These are phyloP conservation scores for Apamea sordens DNA, from an alignment of 2,888 invertebrate genomes.

Conservation along the genomic window DNA sequence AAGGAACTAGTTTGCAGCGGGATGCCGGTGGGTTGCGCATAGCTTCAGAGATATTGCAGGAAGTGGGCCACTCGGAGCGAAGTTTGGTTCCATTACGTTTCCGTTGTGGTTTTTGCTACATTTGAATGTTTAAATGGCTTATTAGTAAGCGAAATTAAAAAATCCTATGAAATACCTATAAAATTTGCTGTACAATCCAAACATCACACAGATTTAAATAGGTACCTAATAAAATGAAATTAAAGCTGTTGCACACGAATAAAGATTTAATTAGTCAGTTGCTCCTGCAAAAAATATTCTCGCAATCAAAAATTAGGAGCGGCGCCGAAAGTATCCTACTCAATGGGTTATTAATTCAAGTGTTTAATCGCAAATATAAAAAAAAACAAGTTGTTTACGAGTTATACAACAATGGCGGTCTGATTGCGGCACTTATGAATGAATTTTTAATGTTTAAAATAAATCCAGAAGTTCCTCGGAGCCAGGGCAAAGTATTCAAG, in stretches of 20 bases:
- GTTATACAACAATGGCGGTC: conserved; percentile 65
- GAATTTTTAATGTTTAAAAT: conserved; percentile 63
- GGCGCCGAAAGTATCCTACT: conserved; percentile 52
- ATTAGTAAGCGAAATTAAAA: too few relatives aligned
- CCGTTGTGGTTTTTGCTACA: neutral
- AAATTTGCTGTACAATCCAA: neutral
- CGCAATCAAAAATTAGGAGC: conserved; percentile 52
- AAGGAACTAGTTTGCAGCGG: conserved; percentile 56
- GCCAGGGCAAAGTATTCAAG: conserved; percentile 69
- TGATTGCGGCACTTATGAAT: conserved; percentile 71
- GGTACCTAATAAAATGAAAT: neutral
- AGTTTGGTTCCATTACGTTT: conserved; percentile 26
- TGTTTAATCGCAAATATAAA: conserved; percentile 68
- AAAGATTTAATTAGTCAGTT: neutral
- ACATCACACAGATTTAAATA: neutral
- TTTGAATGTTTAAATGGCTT: neutral
- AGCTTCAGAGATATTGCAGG: conserved; percentile 31
- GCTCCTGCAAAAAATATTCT: conserved; percentile 5
- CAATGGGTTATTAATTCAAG: conserved; percentile 65
- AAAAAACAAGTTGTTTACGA: conserved; percentile 67
- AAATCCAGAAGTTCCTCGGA: conserved; percentile 44
- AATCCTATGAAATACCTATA: neutral
- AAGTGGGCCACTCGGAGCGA: conserved; percentile 28
- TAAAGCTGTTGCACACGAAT: neutral
- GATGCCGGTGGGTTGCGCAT: conserved; percentile 36